Evolutionary conservation across 2,797 vertebrate genomes (phyloP).

Genomic region (Pygocentrus nattereri): DNA sequence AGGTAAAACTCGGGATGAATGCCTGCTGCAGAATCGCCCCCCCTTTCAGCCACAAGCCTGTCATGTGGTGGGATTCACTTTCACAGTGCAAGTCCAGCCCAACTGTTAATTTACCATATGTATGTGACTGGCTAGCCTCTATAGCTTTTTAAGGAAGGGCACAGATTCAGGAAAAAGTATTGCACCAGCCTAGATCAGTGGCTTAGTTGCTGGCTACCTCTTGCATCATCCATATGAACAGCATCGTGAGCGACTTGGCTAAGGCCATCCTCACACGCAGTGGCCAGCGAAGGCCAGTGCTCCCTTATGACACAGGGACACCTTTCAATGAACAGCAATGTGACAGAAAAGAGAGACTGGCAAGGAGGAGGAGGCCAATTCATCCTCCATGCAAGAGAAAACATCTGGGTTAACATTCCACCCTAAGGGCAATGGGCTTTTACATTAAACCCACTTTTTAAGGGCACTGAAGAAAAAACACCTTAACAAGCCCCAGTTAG

Average conservation of each 20-base stretch:
- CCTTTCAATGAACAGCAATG: slow-evolving; percentile 21
- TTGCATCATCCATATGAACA: slow-evolving; percentile 22
- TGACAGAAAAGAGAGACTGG: not conserved
- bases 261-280: slow-evolving; percentile 9
- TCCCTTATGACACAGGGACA: slow-evolving; percentile 11
- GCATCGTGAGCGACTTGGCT: not conserved
- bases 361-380: slow-evolving; percentile 58
- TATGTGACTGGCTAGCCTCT: not conserved
- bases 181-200: no score
- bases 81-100: no score
- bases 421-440: slow-evolving; percentile 71
- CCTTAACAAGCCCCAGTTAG: slow-evolving; percentile 70
- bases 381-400: slow-evolving; percentile 66
- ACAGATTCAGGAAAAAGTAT: not conserved
- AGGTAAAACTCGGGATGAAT: no score
- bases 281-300: not conserved
- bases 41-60: not conserved
- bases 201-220: not conserved
- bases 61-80: no score
- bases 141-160: not conserved
- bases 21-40: no score
- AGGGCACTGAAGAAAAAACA: slow-evolving; percentile 69
- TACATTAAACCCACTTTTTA: slow-evolving; percentile 76
- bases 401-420: slow-evolving; percentile 73
- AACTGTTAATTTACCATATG: no score